Percentiles rank a stretch among this genome's conserved stretches.
Evolutionary conservation across 37 sponge, comb jelly and placozoan genomes (phyloP).

Genomic region (Haliclona indistincta): DNA sequence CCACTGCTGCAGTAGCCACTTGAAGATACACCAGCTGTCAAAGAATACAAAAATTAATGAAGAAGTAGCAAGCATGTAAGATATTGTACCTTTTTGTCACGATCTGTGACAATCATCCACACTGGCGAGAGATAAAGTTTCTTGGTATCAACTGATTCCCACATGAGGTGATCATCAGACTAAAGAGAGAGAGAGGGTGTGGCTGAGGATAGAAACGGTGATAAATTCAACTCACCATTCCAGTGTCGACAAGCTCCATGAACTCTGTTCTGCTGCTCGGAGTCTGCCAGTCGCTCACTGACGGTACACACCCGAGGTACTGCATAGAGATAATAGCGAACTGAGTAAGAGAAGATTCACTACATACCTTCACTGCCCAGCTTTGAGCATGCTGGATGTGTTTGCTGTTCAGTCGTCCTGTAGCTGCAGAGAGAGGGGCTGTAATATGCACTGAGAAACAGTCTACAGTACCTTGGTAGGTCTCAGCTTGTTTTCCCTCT

Average conservation of each 20-base stretch:
- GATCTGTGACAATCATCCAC: constrained; percentile 79
- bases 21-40: constrained; percentile 67
- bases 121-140: constrained; percentile 61
- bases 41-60: not conserved
- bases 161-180: constrained; percentile 60
- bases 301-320: constrained; percentile 76
- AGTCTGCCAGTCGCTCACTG: constrained; percentile 67
- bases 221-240: constrained; percentile 44
- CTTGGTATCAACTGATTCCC: constrained; percentile 63
- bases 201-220: not conserved
- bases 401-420: too few relatives aligned
- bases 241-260: constrained; percentile 72
- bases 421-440: too few relatives aligned
- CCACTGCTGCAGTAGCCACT: constrained; percentile 40
- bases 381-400: too few relatives aligned
- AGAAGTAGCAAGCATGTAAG: not conserved
- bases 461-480: too few relatives aligned
- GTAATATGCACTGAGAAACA: too few relatives aligned
- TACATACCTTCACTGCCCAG: too few relatives aligned
- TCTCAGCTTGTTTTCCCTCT: too few relatives aligned
- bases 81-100: constrained; percentile 54
- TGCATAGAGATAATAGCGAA: too few relatives aligned
- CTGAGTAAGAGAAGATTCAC: too few relatives aligned
- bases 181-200: constrained; percentile 3
- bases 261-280: constrained; percentile 64